Percentiles rank a stretch among this genome's conserved stretches.
Conservation (phyloP, 37 sponge, comb jelly and placozoan genomes). For the Aphrocallistes beatrix region DNA sequence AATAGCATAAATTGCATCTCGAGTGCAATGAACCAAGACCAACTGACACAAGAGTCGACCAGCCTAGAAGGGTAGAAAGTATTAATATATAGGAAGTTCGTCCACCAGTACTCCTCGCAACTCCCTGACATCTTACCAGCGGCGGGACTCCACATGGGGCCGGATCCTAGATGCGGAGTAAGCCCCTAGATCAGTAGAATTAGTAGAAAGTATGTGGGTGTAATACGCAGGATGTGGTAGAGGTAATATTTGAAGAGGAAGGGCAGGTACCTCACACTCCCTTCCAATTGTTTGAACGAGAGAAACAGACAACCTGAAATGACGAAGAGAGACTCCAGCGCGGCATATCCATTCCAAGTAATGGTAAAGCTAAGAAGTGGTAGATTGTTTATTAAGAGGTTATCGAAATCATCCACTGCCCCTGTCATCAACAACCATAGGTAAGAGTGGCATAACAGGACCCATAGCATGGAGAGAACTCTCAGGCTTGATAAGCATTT, state of each 20-base stretch:
- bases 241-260: conserved; percentile 37
- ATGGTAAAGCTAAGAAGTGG: not conserved
- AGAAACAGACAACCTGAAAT: conserved; percentile 3
- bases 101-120: conserved; percentile 83
- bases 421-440: not conserved
- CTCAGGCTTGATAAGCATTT: not conserved
- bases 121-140: not conserved
- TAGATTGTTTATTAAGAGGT: not conserved
- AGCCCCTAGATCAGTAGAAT: conserved; percentile 45
- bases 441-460: not conserved
- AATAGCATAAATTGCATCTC: conserved; percentile 83
- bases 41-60: conserved; percentile 46
- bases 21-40: conserved; percentile 81
- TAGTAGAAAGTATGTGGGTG: conserved; percentile 56
- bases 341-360: not conserved
- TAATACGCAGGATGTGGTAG: conserved; percentile 63
- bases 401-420: not conserved
- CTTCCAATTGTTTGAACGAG: not conserved
- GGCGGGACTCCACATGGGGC: conserved; percentile 23
- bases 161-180: conserved; percentile 23
- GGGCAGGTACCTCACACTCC: not conserved
- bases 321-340: not conserved
- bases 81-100: conserved; percentile 78
- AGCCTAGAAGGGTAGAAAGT: conserved; percentile 60
- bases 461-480: not conserved